phyloP scores from a whole-genome alignment of 2,797 vertebrate genomes.

The Psittacula echo region DNA sequence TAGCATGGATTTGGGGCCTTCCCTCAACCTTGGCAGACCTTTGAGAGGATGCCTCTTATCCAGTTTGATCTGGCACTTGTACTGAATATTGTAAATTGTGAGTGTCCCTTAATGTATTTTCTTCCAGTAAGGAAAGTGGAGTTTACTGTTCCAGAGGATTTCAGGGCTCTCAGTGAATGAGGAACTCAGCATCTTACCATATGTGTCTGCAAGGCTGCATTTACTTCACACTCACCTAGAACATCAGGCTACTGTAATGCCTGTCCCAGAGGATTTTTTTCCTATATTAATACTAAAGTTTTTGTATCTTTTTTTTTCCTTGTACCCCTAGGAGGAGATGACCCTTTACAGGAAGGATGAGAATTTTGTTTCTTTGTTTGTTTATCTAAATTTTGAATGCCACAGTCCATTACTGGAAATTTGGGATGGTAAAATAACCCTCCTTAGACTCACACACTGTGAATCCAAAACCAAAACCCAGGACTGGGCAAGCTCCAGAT shows the following conservation, averaged over 20 bases:
- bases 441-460: background rate
- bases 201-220: background rate
- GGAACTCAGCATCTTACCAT: background rate
- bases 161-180: background rate
- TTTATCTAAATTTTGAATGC: background rate
- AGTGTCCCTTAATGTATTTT: background rate
- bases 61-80: background rate
- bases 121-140: background rate
- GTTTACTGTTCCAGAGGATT: background rate
- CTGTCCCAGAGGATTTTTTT: background rate
- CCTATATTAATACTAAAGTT: background rate
- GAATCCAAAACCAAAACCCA: conserved; percentile 52
- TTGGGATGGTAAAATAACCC: conserved; percentile 1
- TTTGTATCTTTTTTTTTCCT: background rate
- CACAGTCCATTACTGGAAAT: background rate
- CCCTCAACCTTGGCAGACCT: background rate
- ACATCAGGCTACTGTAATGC: background rate
- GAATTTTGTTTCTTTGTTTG: background rate
- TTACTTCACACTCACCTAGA: background rate
- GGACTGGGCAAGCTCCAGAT: conserved; percentile 10
- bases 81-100: background rate
- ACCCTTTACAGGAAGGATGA: background rate
- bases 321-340: background rate
- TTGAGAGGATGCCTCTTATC: background rate
- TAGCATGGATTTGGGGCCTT: background rate